These are phyloP conservation scores for Salvelinus namaycush DNA, from an alignment of 2,113 vertebrate genomes.

Conservation along the genomic window DNA sequence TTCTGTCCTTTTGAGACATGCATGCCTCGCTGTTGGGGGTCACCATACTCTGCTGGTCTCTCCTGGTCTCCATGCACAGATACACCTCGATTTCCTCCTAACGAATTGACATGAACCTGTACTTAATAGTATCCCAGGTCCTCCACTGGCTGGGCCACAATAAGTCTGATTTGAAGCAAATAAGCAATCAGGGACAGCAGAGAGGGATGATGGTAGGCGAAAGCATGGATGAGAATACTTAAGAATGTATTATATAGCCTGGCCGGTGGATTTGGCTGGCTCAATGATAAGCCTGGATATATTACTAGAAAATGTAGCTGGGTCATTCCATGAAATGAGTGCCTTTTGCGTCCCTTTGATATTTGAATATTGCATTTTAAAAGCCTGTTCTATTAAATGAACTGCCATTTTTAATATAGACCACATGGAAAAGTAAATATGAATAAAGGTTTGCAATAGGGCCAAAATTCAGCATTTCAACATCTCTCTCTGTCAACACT, in stretches of 20 bases:
- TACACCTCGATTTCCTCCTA: not conserved
- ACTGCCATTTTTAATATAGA: no score
- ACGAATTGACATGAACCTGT: not conserved
- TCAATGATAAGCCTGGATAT: no score
- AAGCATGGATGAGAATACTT: not conserved
- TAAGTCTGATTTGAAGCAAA: slow-evolving; percentile 8
- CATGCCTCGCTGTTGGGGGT: not conserved
- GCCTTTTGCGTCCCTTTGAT: no score
- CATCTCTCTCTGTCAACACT: no score
- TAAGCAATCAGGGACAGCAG: slow-evolving; percentile 7
- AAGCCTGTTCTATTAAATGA: no score
- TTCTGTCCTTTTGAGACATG: slow-evolving; percentile 2
- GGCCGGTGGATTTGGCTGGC: not conserved
- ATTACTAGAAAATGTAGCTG: not conserved
- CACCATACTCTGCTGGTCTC: not conserved
- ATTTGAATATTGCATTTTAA: no score
- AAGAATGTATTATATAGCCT: not conserved
- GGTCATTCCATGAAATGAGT: not conserved
- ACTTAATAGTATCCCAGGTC: slow-evolving; percentile 1
- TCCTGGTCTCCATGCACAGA: not conserved
- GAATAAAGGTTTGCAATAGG: no score
- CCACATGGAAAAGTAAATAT: no score
- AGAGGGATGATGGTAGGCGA: not conserved
- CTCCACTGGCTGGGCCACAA: not conserved
- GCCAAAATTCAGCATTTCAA: no score